Evolutionary conservation across 1,140 invertebrate genomes (phyloP).

Genomic region (Euschistus heros): DNA sequence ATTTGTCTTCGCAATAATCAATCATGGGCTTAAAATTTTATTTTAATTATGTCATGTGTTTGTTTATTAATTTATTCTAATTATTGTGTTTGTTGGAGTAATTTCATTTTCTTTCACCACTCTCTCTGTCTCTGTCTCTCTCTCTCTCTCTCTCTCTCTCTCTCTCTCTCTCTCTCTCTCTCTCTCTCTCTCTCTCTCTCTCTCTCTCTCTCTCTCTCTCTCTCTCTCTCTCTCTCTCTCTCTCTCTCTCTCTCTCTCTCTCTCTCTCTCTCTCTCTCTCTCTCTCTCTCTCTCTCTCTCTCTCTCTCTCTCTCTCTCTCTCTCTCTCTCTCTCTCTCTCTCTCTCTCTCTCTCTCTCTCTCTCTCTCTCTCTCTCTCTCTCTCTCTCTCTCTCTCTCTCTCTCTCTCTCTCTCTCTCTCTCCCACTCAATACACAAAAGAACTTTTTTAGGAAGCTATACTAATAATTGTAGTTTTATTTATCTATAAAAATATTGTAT

Average conservation of each 20-base stretch:
- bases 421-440: slow-evolving; percentile 2
- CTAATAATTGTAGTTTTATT: too few relatives aligned
- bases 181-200: slow-evolving; percentile 14
- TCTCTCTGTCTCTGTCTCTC: too few relatives aligned
- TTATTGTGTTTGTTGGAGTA: too few relatives aligned
- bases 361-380: slow-evolving; percentile 21
- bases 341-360: slow-evolving; percentile 25
- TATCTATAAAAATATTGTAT: too few relatives aligned
- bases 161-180: slow-evolving; percentile 19
- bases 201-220: slow-evolving; percentile 20
- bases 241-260: slow-evolving; percentile 11
- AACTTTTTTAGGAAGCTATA: too few relatives aligned
- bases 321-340: slow-evolving; percentile 24
- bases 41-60: too few relatives aligned
- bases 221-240: slow-evolving; percentile 19
- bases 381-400: slow-evolving; percentile 17
- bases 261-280: slow-evolving; percentile 25
- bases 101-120: too few relatives aligned
- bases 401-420: slow-evolving; percentile 11
- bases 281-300: slow-evolving; percentile 25
- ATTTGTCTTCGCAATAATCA: too few relatives aligned
- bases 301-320: slow-evolving; percentile 25
- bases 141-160: slow-evolving; percentile 16
- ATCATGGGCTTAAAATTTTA: too few relatives aligned
- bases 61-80: too few relatives aligned